Conservation (phyloP, 2,888 invertebrate species). For the Synanthedon vespiformis region DNA sequence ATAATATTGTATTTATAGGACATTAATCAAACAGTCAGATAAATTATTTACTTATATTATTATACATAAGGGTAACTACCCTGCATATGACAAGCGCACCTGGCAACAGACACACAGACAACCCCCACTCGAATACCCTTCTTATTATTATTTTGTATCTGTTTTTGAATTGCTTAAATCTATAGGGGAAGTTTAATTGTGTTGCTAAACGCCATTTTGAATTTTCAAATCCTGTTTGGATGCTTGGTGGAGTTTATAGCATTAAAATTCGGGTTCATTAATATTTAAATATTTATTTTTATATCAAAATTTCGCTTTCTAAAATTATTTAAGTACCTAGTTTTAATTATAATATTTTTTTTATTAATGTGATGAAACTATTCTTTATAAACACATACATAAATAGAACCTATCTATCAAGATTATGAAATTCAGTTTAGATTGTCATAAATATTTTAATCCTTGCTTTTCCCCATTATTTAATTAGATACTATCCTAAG, state of each 20-base stretch:
- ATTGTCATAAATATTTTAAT: too few relatives aligned
- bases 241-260: slow-evolving; percentile 5
- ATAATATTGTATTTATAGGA: not conserved
- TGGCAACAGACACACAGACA: slow-evolving; percentile 31
- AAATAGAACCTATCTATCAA: too few relatives aligned
- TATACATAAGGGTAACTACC: slow-evolving; percentile 49
- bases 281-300: not conserved
- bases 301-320: too few relatives aligned
- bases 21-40: slow-evolving; percentile 3
- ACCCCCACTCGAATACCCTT: slow-evolving; percentile 46
- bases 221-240: slow-evolving; percentile 46
- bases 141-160: slow-evolving; percentile 69
- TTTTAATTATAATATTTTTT: too few relatives aligned
- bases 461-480: too few relatives aligned
- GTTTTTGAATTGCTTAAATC: slow-evolving; percentile 63
- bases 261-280: not conserved
- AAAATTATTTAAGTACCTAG: too few relatives aligned
- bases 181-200: slow-evolving; percentile 64
- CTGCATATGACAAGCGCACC: slow-evolving; percentile 46
- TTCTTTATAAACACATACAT: too few relatives aligned
- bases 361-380: too few relatives aligned
- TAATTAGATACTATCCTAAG: too few relatives aligned
- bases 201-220: slow-evolving; percentile 62
- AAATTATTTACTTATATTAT: slow-evolving; percentile 11
- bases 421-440: too few relatives aligned